These are phyloP conservation scores for Bedellia somnulentella DNA, from an alignment of 2,888 invertebrate species.

Conservation along the genomic window DNA sequence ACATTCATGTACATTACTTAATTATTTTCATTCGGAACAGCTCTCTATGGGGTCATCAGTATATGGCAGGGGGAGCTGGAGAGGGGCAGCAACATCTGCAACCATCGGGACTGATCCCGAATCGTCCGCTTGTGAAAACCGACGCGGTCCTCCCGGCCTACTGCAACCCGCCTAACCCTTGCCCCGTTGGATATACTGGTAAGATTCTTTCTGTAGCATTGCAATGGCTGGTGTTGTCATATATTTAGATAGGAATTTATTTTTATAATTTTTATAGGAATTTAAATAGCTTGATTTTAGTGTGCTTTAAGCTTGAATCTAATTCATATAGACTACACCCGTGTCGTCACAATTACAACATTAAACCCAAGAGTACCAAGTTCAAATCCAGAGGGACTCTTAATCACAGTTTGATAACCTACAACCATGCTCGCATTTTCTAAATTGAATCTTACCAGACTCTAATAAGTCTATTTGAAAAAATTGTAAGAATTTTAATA, in stretches of 20 bases:
- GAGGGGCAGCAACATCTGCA: constrained; percentile 71
- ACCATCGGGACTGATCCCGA: constrained; percentile 57
- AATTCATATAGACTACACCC: no score
- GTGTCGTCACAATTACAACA: no score
- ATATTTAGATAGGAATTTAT: constrained; percentile 1
- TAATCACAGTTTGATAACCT: no score
- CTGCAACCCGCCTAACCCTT: constrained; percentile 99
- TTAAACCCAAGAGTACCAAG: no score
- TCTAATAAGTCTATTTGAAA: no score
- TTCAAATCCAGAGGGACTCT: no score
- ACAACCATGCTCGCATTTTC: no score
- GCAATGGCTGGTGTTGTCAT: constrained; percentile 2
- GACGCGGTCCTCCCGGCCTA: constrained; percentile 95
- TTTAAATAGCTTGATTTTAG: no score
- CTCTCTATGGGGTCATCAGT: constrained; percentile 76
- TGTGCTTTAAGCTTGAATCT: constrained; percentile 1
- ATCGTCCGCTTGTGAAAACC: constrained; percentile 78
- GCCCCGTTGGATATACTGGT: constrained; percentile 92
- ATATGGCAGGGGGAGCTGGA: constrained; percentile 75
- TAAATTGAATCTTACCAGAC: no score
- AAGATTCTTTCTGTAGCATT: constrained; percentile 14
- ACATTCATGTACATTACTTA: no score
- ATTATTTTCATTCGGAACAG: constrained; percentile 23
- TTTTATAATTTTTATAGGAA: no score
- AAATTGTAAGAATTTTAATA: no score